These are phyloP conservation scores for Orthonychiurus folsomi DNA, from an alignment of 2,888 invertebrate species.

Conservation along the genomic window DNA sequence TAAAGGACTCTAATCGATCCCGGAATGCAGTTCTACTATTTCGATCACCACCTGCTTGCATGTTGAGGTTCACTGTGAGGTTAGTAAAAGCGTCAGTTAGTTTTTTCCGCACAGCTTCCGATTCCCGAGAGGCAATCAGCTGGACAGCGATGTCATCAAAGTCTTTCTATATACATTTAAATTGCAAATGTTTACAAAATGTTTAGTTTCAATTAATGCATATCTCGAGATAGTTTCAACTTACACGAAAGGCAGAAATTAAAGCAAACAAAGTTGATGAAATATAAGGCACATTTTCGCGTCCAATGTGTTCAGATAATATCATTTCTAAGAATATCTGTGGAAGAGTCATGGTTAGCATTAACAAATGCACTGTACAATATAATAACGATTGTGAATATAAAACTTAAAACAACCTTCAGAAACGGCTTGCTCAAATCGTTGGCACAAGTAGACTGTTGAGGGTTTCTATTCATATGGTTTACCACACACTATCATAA, in stretches of 20 bases:
- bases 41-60: conserved; percentile 35
- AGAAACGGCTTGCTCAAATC: conserved; percentile 22
- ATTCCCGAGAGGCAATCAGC: conserved; percentile 28
- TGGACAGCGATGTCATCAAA: conserved; percentile 34
- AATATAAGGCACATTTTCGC: conserved; percentile 54
- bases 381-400: not conserved
- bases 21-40: conserved; percentile 34
- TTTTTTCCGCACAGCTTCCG: conserved; percentile 25
- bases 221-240: conserved; percentile 17
- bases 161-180: conserved; percentile 24
- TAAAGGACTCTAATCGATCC: conserved; percentile 35
- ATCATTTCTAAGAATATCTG: conserved; percentile 58
- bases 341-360: too few relatives aligned
- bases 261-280: conserved; percentile 56
- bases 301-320: conserved; percentile 56
- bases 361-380: conserved; percentile 42
- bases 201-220: not conserved
- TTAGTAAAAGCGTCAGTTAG: conserved; percentile 32
- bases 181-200: conserved; percentile 2
- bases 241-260: conserved; percentile 57
- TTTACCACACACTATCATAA: conserved; percentile 29
- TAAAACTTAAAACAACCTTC: conserved; percentile 16
- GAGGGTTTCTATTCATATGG: conserved; percentile 17
- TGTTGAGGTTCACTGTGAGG: conserved; percentile 33
- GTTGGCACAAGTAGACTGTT: not conserved